These are phyloP conservation scores for Tachypleus tridentatus DNA, from an alignment of 1,140 invertebrate species.

Conservation along the genomic window DNA sequence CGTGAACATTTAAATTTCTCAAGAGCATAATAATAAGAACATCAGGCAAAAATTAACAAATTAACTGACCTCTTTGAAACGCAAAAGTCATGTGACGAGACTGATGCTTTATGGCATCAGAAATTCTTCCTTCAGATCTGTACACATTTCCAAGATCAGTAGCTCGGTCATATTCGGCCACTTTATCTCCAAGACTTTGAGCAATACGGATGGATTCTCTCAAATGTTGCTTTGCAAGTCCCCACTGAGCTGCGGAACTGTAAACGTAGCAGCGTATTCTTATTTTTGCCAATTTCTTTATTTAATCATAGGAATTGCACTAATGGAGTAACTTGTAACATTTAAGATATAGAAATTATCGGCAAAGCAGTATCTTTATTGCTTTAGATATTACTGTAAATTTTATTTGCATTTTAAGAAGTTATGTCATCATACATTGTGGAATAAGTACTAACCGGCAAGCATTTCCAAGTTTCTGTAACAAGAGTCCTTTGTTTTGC, in stretches of 20 bases:
- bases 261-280: background rate
- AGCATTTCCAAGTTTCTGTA: slow-evolving; percentile 8
- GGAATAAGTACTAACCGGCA: slow-evolving; percentile 1
- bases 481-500: background rate
- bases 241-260: slow-evolving; percentile 8
- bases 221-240: slow-evolving; percentile 3
- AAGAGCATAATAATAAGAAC: no score
- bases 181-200: background rate
- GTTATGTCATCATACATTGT: background rate
- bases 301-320: background rate
- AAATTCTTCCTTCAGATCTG: slow-evolving; percentile 12
- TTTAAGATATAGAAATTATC: background rate
- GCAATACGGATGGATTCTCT: slow-evolving; percentile 2
- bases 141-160: slow-evolving; percentile 9
- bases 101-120: slow-evolving; percentile 6
- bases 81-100: slow-evolving; percentile 2
- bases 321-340: background rate
- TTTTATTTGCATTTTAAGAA: background rate
- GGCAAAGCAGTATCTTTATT: background rate
- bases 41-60: no score
- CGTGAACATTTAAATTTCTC: no score
- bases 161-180: slow-evolving; percentile 6
- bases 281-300: background rate
- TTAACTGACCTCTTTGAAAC: slow-evolving; percentile 1
- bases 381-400: background rate